phyloP scores from a whole-genome alignment of 2,113 vertebrate genomes.

The Tragelaphus scriptus region DNA sequence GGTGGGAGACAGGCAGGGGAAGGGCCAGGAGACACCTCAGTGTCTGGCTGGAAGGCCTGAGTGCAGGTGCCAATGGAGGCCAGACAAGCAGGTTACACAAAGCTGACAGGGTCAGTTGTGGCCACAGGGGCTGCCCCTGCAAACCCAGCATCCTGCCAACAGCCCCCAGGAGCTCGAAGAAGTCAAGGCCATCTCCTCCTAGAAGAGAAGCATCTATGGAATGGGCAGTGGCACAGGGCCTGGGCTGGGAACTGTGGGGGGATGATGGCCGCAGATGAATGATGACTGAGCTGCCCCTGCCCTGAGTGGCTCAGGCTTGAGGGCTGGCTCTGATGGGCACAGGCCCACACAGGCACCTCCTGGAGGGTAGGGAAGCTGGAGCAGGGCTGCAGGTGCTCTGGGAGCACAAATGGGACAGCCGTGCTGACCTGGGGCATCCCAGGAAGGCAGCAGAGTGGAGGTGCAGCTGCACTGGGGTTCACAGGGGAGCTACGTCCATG shows the following conservation, averaged over 20 bases:
- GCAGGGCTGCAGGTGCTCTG: not conserved
- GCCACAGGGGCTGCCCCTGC: not conserved
- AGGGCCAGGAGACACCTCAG: not conserved
- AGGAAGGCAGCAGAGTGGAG: not conserved
- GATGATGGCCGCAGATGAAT: not conserved
- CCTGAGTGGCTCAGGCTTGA: not conserved
- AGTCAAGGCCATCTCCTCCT: not conserved
- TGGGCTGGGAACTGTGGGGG: not conserved
- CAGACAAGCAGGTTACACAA: not conserved
- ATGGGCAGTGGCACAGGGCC: not conserved
- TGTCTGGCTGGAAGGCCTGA: not conserved
- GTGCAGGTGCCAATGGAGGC: accelerated
- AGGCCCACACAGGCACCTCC: not conserved
- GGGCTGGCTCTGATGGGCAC: not conserved
- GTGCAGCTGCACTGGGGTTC: too few species aligned
- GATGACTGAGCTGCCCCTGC: not conserved
- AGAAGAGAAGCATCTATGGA: not conserved
- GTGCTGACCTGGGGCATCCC: not conserved
- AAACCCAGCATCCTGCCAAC: not conserved
- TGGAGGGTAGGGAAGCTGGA: not conserved
- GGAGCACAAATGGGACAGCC: not conserved
- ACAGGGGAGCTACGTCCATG: not conserved
- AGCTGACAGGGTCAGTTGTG: accelerated
- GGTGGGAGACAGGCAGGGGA: not conserved
- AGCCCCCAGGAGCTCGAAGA: not conserved